These are phyloP conservation scores for Parapsyche elsis DNA, from an alignment of 1,140 invertebrate genomes.

Conservation along the genomic window DNA sequence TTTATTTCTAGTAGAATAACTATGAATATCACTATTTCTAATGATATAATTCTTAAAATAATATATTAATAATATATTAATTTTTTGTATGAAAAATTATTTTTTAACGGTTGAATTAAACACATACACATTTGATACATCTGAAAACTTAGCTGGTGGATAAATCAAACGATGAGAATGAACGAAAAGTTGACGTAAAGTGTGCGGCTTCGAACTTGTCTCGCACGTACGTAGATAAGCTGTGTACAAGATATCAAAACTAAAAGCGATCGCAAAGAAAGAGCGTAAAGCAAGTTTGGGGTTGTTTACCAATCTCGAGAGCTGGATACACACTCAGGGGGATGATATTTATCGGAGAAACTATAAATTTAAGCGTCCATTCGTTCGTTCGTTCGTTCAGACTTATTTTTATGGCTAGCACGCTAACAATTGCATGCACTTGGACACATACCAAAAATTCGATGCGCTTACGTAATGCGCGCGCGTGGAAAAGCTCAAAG, in stretches of 20 bases:
- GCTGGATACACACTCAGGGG: slow-evolving; percentile 14
- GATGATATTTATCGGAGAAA: slow-evolving; percentile 49
- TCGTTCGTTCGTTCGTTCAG: background rate
- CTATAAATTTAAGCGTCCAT: slow-evolving; percentile 44
- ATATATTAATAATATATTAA: too few relatives aligned
- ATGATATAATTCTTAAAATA: too few relatives aligned
- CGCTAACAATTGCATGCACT: slow-evolving; percentile 36
- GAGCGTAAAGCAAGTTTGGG: slow-evolving; percentile 6
- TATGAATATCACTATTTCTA: too few relatives aligned
- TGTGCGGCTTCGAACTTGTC: background rate
- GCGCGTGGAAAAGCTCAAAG: too few relatives aligned
- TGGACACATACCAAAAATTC: slow-evolving; percentile 44
- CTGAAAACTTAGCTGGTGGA: background rate
- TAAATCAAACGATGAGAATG: slow-evolving; percentile 9
- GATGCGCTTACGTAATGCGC: background rate
- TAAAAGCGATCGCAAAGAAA: slow-evolving; percentile 8
- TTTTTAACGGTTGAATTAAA: too few relatives aligned
- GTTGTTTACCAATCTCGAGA: slow-evolving; percentile 35
- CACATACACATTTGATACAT: too few relatives aligned
- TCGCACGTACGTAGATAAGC: too few relatives aligned
- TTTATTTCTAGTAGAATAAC: too few relatives aligned
- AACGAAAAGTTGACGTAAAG: background rate
- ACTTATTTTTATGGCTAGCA: slow-evolving; percentile 42
- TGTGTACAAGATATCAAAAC: slow-evolving; percentile 8
- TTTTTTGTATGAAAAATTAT: too few relatives aligned